Percentiles rank a stretch among this genome's conserved stretches.
These are phyloP conservation scores for Harpegnathos saltator DNA, from an alignment of 1,140 invertebrate species.

Conservation along the genomic window DNA sequence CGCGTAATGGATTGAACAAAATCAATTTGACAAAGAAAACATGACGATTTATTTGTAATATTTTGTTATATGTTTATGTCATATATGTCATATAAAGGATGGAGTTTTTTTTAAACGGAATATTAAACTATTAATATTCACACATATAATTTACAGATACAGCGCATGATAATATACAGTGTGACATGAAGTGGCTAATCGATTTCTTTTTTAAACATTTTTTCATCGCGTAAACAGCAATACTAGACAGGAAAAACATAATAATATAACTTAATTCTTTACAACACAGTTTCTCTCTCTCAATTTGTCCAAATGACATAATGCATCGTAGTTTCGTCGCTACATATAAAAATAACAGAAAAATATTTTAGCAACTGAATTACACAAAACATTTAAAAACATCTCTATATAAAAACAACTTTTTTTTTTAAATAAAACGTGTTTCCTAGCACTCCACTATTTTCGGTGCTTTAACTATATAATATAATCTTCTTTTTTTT, in stretches of 20 bases:
- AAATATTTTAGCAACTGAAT: conserved; percentile 51
- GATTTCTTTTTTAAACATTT: conserved; percentile 22
- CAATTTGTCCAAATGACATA: conserved; percentile 46
- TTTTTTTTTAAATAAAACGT: conserved; percentile 45
- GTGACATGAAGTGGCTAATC: conserved; percentile 32
- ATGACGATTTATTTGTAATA: conserved; percentile 58
- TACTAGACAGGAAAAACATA: conserved; percentile 56
- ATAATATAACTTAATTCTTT: conserved; percentile 65
- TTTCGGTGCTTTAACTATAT: conserved; percentile 14
- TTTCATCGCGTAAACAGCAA: conserved; percentile 56
- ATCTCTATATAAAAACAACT: conserved; percentile 52
- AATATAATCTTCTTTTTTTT: conserved; percentile 33
- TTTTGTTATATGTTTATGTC: conserved; percentile 46
- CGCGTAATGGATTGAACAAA: conserved; percentile 42
- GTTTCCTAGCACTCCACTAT: conserved; percentile 32
- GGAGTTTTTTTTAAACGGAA: conserved; percentile 46
- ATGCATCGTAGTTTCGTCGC: conserved; percentile 18
- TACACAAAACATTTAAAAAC: conserved; percentile 54
- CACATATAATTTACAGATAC: conserved; percentile 59
- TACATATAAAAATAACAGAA: conserved; percentile 58
- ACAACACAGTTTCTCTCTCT: conserved; percentile 52
- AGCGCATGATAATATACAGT: conserved; percentile 46
- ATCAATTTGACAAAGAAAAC: conserved; percentile 48
- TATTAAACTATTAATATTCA: conserved; percentile 58
- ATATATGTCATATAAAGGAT: conserved; percentile 43